Evolutionary conservation across 1,140 invertebrate genomes (phyloP).

Genomic region (Anastrepha obliqua): DNA sequence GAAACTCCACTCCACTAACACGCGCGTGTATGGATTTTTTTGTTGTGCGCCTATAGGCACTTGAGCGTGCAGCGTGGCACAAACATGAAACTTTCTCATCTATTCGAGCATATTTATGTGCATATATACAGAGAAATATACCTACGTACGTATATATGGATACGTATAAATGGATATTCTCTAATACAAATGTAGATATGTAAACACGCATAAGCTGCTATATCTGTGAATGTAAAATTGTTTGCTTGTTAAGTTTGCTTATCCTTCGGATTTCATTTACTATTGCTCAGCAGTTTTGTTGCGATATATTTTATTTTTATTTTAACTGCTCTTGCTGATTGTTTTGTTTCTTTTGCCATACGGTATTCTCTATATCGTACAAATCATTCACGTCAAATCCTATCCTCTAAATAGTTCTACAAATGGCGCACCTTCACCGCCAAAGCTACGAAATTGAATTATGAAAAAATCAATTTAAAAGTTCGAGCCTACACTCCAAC

Average conservation of each 20-base stretch:
- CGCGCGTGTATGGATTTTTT: too few species aligned
- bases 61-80: background rate
- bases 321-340: background rate
- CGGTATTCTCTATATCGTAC: background rate
- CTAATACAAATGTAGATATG: background rate
- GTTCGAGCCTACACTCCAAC: background rate
- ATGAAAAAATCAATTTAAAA: conserved; percentile 2
- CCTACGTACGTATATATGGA: background rate
- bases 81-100: background rate
- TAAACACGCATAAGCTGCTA: too few species aligned
- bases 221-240: background rate
- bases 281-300: conserved; percentile 26
- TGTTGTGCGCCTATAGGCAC: conserved; percentile 9
- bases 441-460: background rate
- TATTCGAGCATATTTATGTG: background rate
- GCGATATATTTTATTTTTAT: background rate
- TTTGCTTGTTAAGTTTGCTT: conserved; percentile 8
- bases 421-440: background rate
- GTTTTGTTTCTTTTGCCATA: background rate
- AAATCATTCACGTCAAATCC: conserved; percentile 3
- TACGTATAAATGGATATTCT: background rate
- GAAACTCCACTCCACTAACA: conserved; percentile 3
- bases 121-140: background rate
- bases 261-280: conserved; percentile 11
- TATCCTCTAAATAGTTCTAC: background rate